These are phyloP conservation scores for Carterocephalus palaemon DNA, from an alignment of 2,888 invertebrate genomes.

Conservation along the genomic window DNA sequence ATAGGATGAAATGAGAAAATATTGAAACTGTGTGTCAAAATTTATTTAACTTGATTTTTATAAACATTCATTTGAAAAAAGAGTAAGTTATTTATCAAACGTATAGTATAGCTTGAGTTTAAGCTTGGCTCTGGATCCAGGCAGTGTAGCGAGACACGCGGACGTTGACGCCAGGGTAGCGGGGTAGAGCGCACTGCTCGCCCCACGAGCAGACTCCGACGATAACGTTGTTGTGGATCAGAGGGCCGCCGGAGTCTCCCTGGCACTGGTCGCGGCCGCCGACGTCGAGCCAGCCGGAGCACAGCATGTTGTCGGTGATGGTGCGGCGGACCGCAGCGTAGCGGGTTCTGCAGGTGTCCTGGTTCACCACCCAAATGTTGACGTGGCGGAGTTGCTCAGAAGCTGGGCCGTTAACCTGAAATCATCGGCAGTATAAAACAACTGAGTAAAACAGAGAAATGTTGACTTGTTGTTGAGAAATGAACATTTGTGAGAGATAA, in stretches of 20 bases:
- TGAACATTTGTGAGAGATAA: too few species aligned
- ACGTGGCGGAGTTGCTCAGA: slow-evolving; percentile 48
- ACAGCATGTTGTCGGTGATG: slow-evolving; percentile 49
- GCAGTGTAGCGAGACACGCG: slow-evolving; percentile 40
- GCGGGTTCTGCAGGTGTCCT: slow-evolving; percentile 36
- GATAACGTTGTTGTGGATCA: slow-evolving; percentile 42
- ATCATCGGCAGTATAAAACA: slow-evolving; percentile 14
- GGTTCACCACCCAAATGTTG: slow-evolving; percentile 44
- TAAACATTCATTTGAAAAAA: too few species aligned
- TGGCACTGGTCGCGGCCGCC: slow-evolving; percentile 48
- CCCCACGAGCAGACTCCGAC: slow-evolving; percentile 49
- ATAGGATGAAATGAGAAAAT: too few species aligned
- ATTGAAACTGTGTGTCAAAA: too few species aligned
- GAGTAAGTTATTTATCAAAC: too few species aligned
- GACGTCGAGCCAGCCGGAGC: slow-evolving; percentile 44
- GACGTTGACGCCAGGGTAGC: slow-evolving; percentile 45
- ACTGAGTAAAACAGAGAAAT: too few species aligned
- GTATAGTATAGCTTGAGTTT: too few species aligned
- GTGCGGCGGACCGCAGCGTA: slow-evolving; percentile 33
- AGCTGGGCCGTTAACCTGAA: slow-evolving; percentile 36
- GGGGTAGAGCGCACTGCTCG: slow-evolving; percentile 35
- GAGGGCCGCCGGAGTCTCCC: slow-evolving; percentile 50
- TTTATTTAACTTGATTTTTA: too few species aligned
- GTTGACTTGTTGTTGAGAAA: background rate
- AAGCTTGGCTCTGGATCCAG: slow-evolving; percentile 45